A percentile compares a stretch with the other conserved stretches of the same genome.
Conservation (phyloP, 2,888 invertebrate genomes). For the Tiliacea citrago region DNA sequence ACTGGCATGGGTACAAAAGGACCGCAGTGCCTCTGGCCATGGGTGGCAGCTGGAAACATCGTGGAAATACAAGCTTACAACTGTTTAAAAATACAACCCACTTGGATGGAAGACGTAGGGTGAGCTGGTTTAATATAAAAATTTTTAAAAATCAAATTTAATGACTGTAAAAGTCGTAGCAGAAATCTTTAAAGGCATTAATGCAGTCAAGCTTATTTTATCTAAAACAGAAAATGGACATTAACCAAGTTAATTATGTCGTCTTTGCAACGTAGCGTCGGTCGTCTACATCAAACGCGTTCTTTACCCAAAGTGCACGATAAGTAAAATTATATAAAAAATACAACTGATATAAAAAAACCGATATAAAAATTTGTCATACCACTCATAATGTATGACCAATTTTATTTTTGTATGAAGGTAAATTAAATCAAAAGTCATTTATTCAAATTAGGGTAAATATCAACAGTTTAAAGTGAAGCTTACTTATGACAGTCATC, state of each 20-base stretch:
- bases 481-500: background rate
- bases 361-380: too few relatives aligned
- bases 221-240: conserved; percentile 1
- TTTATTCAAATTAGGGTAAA: background rate
- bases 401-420: background rate
- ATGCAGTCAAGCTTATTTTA: background rate
- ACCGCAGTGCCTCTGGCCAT: conserved; percentile 92
- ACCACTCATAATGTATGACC: too few relatives aligned
- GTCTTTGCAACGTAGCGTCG: background rate
- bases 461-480: background rate
- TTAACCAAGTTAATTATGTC: conserved; percentile 17
- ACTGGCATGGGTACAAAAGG: conserved; percentile 81
- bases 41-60: conserved; percentile 92
- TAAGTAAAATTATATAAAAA: background rate
- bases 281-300: background rate
- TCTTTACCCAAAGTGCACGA: background rate
- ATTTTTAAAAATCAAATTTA: too few relatives aligned
- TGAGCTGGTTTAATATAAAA: conserved; percentile 69
- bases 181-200: background rate
- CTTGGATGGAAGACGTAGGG: conserved; percentile 94
- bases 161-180: background rate
- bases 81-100: conserved; percentile 95
- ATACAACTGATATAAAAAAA: too few relatives aligned
- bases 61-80: conserved; percentile 91
- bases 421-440: background rate